phyloP scores from a whole-genome alignment of 2,797 vertebrate genomes.

The Malacoraja senta region DNA sequence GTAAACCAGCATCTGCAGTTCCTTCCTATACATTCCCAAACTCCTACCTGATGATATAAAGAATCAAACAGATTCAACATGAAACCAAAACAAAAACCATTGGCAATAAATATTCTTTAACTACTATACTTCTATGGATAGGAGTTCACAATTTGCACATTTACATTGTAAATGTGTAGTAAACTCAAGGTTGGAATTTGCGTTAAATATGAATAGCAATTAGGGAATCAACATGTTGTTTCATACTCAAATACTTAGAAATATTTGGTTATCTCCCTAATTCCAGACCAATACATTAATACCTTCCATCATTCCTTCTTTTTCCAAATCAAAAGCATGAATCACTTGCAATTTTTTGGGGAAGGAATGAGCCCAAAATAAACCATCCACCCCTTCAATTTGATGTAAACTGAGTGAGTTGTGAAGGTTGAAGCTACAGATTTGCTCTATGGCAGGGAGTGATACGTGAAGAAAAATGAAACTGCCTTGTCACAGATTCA shows the following conservation, averaged over 20 bases:
- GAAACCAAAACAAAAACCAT: neutral
- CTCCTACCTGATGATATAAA: slow-evolving; percentile 41
- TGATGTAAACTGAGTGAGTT: too few species aligned
- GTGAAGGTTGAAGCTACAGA: too few species aligned
- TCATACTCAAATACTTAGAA: neutral
- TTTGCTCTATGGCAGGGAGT: too few species aligned
- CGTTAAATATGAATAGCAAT: neutral
- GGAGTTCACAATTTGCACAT: too few species aligned
- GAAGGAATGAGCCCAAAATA: neutral
- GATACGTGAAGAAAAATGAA: too few species aligned
- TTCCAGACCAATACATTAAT: neutral
- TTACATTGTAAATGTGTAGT: neutral
- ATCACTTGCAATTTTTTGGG: neutral
- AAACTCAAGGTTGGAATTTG: neutral
- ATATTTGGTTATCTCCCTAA: neutral
- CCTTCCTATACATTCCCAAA: slow-evolving; percentile 42
- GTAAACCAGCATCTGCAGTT: too few species aligned
- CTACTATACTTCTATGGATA: neutral
- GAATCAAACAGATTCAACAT: slow-evolving; percentile 36
- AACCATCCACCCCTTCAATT: neutral
- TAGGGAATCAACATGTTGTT: neutral
- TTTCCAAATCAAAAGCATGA: neutral
- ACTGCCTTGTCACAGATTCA: too few species aligned
- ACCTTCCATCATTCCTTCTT: neutral
- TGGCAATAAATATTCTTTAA: neutral